Evolutionary conservation across 2,888 invertebrate genomes (phyloP), one percentile per base, ranked within the genome.

Genomic region (Alsophila aescularia): DNA sequence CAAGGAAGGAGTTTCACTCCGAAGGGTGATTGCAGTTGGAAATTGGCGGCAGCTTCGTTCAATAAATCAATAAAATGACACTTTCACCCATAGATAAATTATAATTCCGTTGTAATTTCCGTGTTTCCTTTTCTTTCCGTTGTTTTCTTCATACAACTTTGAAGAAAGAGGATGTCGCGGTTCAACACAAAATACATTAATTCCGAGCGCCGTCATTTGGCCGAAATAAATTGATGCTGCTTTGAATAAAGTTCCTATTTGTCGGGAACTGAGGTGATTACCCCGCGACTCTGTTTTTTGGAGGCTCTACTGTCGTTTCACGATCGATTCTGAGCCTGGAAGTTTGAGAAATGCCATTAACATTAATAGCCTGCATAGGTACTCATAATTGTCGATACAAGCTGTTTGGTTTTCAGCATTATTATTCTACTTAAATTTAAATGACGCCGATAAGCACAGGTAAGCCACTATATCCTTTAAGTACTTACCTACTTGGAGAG

Each of bases 191-290:
- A 80, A 77, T 18, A 50, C 55, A 56, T 73, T 78, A 77, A 81
- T 80, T 77, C 75, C 71, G 27, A 43, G 67, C 69, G 70, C 67
- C 77, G 77, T 78, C 82, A 79, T 83, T 81, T 73, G 65, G 75
- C 69, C 72, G 72, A 79, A 79, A 83, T 79, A 82, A 82, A 83
- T 81, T 76, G 67, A 72, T 67, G 70, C 73, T 77, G 74, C 83
- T 86, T 86, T 85, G 79, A 85, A 86, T 85, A 85, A 83, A 83
- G 73, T 80, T 75, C 73, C 76, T 77, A 81, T 85, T 84, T 79
- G 81, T 83, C 79, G 75, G 72, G 73, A 71, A 68, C 72, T 67
- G 72, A 64, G 76, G 71, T 71, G 75, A 80, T 83, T 81, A 80
- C 77, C 67, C 64, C 42, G 45, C 29, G 64, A 58, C 66, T 64